These are phyloP conservation scores for Pyrocephalus nanus DNA, from an alignment of 2,797 vertebrate species.

Conservation along the genomic window DNA sequence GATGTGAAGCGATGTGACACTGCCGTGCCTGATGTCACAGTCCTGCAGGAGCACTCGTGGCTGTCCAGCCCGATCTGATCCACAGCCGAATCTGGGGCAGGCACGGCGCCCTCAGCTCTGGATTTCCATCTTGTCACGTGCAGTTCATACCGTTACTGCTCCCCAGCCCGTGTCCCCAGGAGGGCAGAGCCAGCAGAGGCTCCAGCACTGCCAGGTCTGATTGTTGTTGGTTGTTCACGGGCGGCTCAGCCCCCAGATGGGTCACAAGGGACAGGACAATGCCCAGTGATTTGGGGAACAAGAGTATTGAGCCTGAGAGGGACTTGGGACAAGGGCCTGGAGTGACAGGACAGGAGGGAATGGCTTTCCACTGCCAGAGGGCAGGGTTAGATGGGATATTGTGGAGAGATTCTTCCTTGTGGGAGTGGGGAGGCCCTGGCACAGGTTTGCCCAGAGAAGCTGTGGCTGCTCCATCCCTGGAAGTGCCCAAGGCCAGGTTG, in stretches of 20 bases:
- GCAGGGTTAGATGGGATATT: background rate
- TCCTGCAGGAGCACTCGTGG: background rate
- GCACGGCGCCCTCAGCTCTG: background rate
- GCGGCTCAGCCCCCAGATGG: background rate
- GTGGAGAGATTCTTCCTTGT: background rate
- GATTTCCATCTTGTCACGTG: background rate
- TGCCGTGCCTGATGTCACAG: background rate
- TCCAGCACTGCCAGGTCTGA: background rate
- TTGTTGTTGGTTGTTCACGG: fast-evolving
- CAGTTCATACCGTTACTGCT: background rate
- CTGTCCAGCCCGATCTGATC: background rate
- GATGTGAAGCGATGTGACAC: background rate
- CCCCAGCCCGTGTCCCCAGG: background rate
- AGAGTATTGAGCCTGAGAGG: background rate
- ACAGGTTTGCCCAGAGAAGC: background rate
- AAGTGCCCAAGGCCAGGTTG: background rate
- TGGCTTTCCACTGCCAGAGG: background rate
- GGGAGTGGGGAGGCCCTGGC: background rate
- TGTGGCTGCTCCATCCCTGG: background rate
- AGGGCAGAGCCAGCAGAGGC: background rate
- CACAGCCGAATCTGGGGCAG: background rate
- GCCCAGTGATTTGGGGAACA: background rate
- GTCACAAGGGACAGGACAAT: too few relatives aligned
- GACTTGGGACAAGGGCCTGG: background rate
- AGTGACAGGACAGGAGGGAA: background rate